Conservation (phyloP, 23 tunicate species). For the Diplosoma virens region DNA sequence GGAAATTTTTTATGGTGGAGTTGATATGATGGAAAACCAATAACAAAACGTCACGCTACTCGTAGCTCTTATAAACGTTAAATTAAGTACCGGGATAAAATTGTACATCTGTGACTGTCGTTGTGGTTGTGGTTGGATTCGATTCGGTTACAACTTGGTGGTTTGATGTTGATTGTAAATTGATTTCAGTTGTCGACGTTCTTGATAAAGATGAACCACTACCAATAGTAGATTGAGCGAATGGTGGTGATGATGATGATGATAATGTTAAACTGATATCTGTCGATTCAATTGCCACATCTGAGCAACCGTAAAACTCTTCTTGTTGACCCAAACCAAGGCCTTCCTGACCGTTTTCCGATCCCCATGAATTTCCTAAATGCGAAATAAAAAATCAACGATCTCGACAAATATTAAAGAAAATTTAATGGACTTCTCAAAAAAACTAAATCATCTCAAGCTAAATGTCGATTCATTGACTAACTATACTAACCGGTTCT, state of each 20-base stretch:
- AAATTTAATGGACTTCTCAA: too few relatives aligned
- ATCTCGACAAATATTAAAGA: too few relatives aligned
- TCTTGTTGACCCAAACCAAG: conserved; percentile 44
- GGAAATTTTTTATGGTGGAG: too few relatives aligned
- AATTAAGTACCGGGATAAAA: conserved; percentile 5
- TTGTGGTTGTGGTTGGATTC: too few relatives aligned
- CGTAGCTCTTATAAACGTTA: too few relatives aligned
- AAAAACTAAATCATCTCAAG: too few relatives aligned
- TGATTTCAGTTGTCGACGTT: background rate
- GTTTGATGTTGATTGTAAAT: background rate
- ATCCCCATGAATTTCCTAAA: conserved; percentile 48
- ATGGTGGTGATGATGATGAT: background rate
- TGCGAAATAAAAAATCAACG: background rate
- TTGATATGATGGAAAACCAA: too few relatives aligned
- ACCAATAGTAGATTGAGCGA: background rate
- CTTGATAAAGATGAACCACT: background rate
- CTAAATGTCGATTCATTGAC: too few relatives aligned
- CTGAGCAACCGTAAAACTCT: conserved; percentile 54
- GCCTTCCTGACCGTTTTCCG: conserved; percentile 30
- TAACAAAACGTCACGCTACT: too few relatives aligned
- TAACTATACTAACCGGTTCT: conserved; percentile 21
- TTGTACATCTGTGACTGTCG: too few relatives aligned
- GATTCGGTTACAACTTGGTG: background rate
- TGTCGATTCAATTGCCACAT: conserved; percentile 10
- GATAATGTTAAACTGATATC: background rate